Conservation (phyloP, 1,140 invertebrate genomes). For the Trichonephila inaurata region DNA sequence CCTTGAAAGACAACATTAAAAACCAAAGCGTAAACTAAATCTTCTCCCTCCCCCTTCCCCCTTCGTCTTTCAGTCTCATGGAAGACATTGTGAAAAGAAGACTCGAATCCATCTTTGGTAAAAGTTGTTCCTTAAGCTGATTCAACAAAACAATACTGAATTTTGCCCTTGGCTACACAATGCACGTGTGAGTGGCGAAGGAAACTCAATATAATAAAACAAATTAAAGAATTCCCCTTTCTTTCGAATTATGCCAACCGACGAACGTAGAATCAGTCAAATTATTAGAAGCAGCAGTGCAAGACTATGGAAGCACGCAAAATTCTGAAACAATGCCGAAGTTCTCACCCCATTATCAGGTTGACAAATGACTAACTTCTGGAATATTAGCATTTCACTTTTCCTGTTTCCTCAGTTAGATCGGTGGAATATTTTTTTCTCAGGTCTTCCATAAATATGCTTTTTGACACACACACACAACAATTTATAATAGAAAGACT, state of each 20-base stretch:
- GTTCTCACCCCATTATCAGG: constrained; percentile 64
- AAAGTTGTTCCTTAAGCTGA: constrained; percentile 4
- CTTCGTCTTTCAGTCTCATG: neutral
- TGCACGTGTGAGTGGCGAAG: neutral
- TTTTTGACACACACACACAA: no score
- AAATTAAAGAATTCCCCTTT: constrained; percentile 40
- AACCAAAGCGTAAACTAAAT: constrained; percentile 29
- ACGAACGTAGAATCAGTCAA: constrained; percentile 40
- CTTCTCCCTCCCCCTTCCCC: neutral
- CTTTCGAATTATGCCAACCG: constrained; percentile 49
- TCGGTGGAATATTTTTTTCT: neutral
- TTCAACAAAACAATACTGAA: constrained; percentile 58
- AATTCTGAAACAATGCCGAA: constrained; percentile 64
- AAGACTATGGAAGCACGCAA: constrained; percentile 17
- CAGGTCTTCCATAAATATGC: no score
- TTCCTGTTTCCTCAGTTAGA: constrained; percentile 43
- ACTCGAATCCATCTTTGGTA: neutral
- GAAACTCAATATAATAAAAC: constrained; percentile 44
- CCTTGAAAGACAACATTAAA: neutral
- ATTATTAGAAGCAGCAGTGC: constrained; percentile 62
- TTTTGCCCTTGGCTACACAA: constrained; percentile 54
- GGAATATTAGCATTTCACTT: constrained; percentile 31
- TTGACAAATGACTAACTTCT: constrained; percentile 52
- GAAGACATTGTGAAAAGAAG: constrained; percentile 30
- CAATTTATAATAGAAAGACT: no score